phyloP scores from a whole-genome alignment of 2,113 vertebrate species.

The Cinclus cinclus region DNA sequence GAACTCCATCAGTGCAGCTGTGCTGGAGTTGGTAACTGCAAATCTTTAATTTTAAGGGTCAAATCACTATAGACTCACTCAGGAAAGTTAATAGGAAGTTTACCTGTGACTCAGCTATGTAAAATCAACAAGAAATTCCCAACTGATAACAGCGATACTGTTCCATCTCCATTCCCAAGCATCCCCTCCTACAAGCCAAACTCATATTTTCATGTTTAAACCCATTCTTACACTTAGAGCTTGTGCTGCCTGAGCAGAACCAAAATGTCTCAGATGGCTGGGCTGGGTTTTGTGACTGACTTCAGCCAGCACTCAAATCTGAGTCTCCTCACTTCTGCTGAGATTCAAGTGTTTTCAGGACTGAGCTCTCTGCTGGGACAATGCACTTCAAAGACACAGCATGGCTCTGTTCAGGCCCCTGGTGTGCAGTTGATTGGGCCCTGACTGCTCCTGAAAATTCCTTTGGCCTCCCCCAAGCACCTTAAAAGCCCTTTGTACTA shows the following conservation, averaged over 20 bases:
- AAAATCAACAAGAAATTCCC: slow-evolving; percentile 24
- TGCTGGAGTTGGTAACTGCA: background rate
- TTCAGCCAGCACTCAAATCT: background rate
- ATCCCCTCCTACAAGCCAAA: background rate
- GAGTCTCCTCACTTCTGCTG: background rate
- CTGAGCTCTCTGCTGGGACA: background rate
- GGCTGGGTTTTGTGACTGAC: background rate
- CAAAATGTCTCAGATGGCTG: background rate
- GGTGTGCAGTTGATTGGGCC: background rate
- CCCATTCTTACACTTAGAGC: background rate
- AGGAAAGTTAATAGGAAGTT: slow-evolving; percentile 17
- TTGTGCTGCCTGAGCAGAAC: background rate
- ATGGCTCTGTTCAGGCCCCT: background rate
- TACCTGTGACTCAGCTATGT: background rate
- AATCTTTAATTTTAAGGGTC: slow-evolving; percentile 26
- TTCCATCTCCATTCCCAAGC: background rate
- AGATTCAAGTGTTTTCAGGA: background rate
- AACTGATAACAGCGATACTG: background rate
- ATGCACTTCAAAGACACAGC: background rate
- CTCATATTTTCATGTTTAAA: background rate
- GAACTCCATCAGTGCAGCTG: background rate
- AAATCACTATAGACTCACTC: background rate
- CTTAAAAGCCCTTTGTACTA: background rate
- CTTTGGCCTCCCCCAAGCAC: background rate
- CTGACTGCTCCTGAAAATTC: background rate